Evolutionary conservation across 2,888 invertebrate genomes (phyloP), one percentile per base, ranked within the genome.

Genomic region (Zhengitettix transpicula): DNA sequence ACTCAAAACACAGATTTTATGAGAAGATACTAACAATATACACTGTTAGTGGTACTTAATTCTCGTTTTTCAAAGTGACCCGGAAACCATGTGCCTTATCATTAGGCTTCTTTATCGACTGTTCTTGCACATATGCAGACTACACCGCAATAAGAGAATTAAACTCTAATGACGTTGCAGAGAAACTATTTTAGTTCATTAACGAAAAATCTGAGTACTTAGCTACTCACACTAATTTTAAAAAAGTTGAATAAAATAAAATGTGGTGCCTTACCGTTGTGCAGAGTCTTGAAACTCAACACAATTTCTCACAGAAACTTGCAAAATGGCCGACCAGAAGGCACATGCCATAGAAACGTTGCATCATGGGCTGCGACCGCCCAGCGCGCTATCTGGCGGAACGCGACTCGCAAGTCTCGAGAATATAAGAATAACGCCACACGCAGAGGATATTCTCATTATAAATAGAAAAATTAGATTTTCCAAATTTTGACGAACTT

Each of bases 261-360:
- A 12, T 53, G 55, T 42, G 15, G 47, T 58, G 58, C 56, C 80
- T 80, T 79, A 80, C 79, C 79, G 77, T 76, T 77, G 74, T 74
- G 73, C 77, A 76, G 77, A 77, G 76, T 77, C 76, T 66, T 74
- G 73, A 73, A 78, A 78, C 76, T 78, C 75, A 75, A 78, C 77
- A 78, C 78, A 77, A 79, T 78, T 79, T 79, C 80, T 77, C 78
- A 76, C 78, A 75, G 77, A 79, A 77, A 80, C 79, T 74, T 78
- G 78, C 78, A 81, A 81, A 81, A 81, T 81, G 81, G 81, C 81
- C 78, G 81, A 79, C 74, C 76, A 75, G 77, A 74, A 75, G 80
- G 79, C 80, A 80, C 81, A 81, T 81, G 80, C 81, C 80, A 79
- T 76, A 74, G 76, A 73, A 75, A 74, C 75, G 68, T 70, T 74